phyloP scores from a whole-genome alignment of 2,113 vertebrate species.

The Mustela nigripes region DNA sequence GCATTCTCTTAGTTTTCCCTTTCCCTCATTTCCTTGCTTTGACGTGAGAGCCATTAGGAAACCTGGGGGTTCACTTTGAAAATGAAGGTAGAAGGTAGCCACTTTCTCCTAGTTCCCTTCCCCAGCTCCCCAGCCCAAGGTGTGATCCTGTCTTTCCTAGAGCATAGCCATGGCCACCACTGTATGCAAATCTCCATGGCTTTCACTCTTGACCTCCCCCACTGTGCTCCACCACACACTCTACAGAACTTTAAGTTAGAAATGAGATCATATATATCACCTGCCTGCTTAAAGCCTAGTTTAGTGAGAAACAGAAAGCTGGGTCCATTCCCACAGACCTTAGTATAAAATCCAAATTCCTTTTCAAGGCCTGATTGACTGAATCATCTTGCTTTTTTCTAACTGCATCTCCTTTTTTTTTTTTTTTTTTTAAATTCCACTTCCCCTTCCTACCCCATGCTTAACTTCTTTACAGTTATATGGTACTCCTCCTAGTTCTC shows the following conservation, averaged over 20 bases:
- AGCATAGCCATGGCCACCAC: rapidly evolving
- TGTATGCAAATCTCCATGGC: neutral
- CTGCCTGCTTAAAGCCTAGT: neutral
- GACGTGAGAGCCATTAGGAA: neutral
- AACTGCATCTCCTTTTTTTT: neutral
- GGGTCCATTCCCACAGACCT: neutral
- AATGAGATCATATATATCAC: neutral
- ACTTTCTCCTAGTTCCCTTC: neutral
- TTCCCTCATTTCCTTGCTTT: neutral
- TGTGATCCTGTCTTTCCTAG: neutral
- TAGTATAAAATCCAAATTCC: neutral
- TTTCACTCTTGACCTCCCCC: neutral
- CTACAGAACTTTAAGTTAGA: neutral
- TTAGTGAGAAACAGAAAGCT: neutral
- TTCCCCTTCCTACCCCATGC: rapidly evolving
- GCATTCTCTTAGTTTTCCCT: neutral
- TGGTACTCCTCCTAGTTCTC: neutral
- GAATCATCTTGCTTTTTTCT: neutral
- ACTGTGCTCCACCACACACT: neutral
- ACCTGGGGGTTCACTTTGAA: neutral
- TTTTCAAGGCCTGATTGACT: neutral
- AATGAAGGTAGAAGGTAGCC: neutral
- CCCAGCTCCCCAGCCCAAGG: neutral
- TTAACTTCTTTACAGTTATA: neutral
- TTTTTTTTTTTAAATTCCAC: neutral